Base-by-base conservation (phyloP, 2,888 invertebrate genomes). In the Drosophila basisetae region DNA sequence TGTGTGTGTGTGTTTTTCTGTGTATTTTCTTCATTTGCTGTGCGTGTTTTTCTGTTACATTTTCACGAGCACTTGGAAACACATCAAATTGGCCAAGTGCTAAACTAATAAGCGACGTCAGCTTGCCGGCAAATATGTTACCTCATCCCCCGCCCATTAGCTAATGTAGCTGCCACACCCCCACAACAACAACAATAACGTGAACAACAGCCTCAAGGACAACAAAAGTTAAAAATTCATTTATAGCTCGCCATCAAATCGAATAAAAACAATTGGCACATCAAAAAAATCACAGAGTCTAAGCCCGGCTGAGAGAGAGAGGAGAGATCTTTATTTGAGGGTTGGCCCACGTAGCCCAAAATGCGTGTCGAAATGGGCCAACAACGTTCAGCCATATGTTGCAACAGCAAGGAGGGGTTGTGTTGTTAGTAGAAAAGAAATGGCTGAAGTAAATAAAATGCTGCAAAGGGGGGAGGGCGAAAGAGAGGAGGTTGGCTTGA, bases 251-350 rank as follows among this genome's bases (percentile, higher is more conserved):
- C 84, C 79, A 91, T 91, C 89, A 91, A 91, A 91, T 84, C 91
- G 89, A 91, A 91, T 91, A 91, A 91, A 91, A 91, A 85, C 88
- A 89, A 89, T 91, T 88, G 87, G 83, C 91, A 90, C 86, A 90
- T 90, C 91, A 88, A 86, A 85, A 47, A 84, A 70, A 78, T 79
- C 80, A 56, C 80, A 47, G 67, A 70, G 53, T 53, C 58, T 7
- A 25, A 47, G 28, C 56, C 33, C 35, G 16, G 16, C 47, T 54
- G 22, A 4, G 10, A n/a, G 37, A 22, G 33, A 55, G 28, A 28
- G 56, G n/a, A 63, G 82, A 86, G 86, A 90, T 87, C 86, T 87
- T 90, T 76, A 90, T 84, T 37, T 37, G 43, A 30, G 67, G 54
- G 74, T 50, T 68, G 67, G 66, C 60, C 55, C 69, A 68, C 78